phyloP scores from a whole-genome alignment of 2,888 invertebrate genomes.

The Himalopsyche japonica region DNA sequence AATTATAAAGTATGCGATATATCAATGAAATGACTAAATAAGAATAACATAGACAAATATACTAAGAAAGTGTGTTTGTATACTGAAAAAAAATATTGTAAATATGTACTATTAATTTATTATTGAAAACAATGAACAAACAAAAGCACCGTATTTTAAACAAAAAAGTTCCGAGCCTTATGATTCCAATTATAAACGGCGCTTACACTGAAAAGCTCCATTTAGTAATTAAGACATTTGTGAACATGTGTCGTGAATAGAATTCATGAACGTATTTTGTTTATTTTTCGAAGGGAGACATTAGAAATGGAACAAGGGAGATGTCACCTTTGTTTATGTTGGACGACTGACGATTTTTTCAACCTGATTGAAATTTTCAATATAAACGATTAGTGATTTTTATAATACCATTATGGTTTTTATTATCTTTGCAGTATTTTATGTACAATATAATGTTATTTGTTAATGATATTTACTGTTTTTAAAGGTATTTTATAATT shows the following conservation, averaged over 20 bases:
- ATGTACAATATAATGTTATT: too few relatives aligned
- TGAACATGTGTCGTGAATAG: constrained; percentile 37
- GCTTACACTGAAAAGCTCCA: constrained; percentile 26
- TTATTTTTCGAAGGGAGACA: background rate
- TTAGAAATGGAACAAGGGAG: background rate
- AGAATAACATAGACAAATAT: too few relatives aligned
- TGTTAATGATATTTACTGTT: too few relatives aligned
- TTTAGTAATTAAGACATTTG: constrained; percentile 31
- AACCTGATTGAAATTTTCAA: background rate
- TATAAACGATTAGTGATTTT: too few relatives aligned
- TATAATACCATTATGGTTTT: too few relatives aligned
- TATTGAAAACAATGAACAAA: background rate
- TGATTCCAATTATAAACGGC: constrained; percentile 29
- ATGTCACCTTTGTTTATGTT: background rate
- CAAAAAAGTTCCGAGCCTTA: background rate
- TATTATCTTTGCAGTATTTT: too few relatives aligned
- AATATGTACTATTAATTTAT: background rate
- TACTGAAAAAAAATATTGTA: too few relatives aligned
- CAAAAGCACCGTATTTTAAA: background rate
- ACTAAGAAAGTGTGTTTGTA: too few relatives aligned
- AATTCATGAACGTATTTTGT: background rate
- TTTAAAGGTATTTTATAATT: too few relatives aligned
- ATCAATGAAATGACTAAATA: too few relatives aligned
- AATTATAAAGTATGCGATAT: too few relatives aligned
- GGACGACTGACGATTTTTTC: background rate